Conservation (phyloP, 2,888 invertebrate species). For the Philonicus albiceps region DNA sequence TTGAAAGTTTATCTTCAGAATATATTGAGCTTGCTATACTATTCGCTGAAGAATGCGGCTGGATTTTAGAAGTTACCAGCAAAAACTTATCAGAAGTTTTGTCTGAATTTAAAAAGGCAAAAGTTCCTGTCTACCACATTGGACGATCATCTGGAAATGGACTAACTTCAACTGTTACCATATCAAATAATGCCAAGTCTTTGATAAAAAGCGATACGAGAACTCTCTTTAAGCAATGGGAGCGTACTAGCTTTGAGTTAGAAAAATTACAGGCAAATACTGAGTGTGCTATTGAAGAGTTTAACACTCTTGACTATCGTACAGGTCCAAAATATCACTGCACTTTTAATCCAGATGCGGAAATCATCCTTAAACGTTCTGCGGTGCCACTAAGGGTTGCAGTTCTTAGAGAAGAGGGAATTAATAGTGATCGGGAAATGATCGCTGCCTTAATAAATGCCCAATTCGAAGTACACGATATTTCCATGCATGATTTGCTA, state of each 20-base stretch:
- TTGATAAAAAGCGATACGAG: slow-evolving; percentile 72
- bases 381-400: slow-evolving; percentile 75
- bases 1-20: slow-evolving; percentile 54
- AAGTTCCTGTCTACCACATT: slow-evolving; percentile 73
- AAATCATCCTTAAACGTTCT: slow-evolving; percentile 59
- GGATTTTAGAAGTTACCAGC: slow-evolving; percentile 77
- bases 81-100: slow-evolving; percentile 69
- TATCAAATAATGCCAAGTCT: slow-evolving; percentile 50
- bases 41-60: slow-evolving; percentile 87
- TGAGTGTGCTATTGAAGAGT: slow-evolving; percentile 82
- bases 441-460: slow-evolving; percentile 86
- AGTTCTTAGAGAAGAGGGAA: slow-evolving; percentile 92
- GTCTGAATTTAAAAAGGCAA: slow-evolving; percentile 68
- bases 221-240: slow-evolving; percentile 85
- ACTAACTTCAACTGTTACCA: slow-evolving; percentile 62
- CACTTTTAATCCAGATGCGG: slow-evolving; percentile 73
- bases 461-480: slow-evolving; percentile 91
- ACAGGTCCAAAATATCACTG: slow-evolving; percentile 77
- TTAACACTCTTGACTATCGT: slow-evolving; percentile 72
- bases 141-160: slow-evolving; percentile 75
- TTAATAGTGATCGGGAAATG: slow-evolving; percentile 98
- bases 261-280: slow-evolving; percentile 86
- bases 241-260: slow-evolving; percentile 91
- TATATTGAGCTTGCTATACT: slow-evolving; percentile 72
- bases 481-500: slow-evolving; percentile 91